phyloP scores from a whole-genome alignment of 2,113 vertebrate species.

The Anthoscopus minutus region DNA sequence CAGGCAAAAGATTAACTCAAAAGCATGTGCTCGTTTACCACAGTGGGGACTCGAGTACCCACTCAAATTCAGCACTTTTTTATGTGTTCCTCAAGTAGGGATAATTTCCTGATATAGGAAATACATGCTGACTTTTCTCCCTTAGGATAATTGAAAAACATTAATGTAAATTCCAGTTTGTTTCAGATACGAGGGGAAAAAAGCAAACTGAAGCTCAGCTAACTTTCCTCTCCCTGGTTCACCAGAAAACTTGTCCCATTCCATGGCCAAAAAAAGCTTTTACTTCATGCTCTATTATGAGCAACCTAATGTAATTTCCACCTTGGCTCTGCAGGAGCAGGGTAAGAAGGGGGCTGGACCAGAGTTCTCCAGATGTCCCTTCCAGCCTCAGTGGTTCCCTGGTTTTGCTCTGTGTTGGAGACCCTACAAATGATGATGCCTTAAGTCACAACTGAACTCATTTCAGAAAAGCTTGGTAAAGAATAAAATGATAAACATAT shows the following conservation, averaged over 20 bases:
- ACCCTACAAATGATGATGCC: neutral
- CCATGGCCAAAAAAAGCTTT: neutral
- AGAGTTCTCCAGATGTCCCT: neutral
- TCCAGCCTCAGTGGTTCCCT: neutral
- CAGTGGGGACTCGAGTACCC: neutral
- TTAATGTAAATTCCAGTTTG: slow-evolving; percentile 28
- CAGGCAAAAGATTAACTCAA: slow-evolving; percentile 51
- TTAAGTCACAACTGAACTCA: neutral
- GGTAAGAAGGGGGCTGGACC: neutral
- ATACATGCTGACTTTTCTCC: slow-evolving; percentile 36
- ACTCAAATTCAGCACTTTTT: slow-evolving; percentile 44
- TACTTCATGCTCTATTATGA: neutral
- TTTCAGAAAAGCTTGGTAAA: neutral
- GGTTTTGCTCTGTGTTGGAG: neutral
- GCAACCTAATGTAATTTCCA: neutral
- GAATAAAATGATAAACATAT: slow-evolving; percentile 44
- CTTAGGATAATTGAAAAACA: slow-evolving; percentile 32
- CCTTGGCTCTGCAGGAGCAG: neutral
- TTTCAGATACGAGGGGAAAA: neutral
- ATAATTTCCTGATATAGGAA: slow-evolving; percentile 47
- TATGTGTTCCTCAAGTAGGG: slow-evolving; percentile 9
- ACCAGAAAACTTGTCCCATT: neutral
- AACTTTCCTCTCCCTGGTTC: neutral
- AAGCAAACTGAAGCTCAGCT: neutral
- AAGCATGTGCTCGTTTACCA: slow-evolving; percentile 26